These are phyloP conservation scores for Paralichthys olivaceus DNA, from an alignment of 2,113 vertebrate species.

Conservation along the genomic window DNA sequence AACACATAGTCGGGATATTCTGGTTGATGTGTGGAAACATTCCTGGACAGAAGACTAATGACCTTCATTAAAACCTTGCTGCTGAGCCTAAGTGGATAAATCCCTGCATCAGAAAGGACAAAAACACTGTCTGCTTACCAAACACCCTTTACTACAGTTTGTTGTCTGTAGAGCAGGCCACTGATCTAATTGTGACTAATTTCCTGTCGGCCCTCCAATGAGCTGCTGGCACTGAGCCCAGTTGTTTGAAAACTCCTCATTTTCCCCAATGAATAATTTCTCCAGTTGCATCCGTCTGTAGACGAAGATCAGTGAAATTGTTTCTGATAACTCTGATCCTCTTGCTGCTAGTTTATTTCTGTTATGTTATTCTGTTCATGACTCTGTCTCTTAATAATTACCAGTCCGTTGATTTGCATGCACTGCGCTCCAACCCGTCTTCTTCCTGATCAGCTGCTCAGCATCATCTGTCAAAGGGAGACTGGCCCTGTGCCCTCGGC, in stretches of 20 bases:
- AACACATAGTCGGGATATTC: not conserved
- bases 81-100: not conserved
- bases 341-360: constrained; percentile 12
- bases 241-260: constrained; percentile 23
- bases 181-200: constrained; percentile 70
- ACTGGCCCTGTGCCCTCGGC: constrained; percentile 56
- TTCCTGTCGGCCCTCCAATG: constrained; percentile 60
- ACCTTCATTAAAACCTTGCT: constrained; percentile 17
- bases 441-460: not conserved
- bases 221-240: constrained; percentile 51
- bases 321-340: not conserved
- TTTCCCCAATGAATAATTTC: constrained; percentile 18
- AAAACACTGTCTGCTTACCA: constrained; percentile 26
- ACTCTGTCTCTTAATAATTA: constrained; percentile 23
- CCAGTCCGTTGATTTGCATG: constrained; percentile 23
- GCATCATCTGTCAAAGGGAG: constrained; percentile 38
- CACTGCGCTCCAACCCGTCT: constrained; percentile 19
- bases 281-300: constrained; percentile 4
- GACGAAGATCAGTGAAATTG: constrained; percentile 2
- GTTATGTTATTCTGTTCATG: not conserved
- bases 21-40: not conserved
- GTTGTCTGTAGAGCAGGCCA: constrained; percentile 38
- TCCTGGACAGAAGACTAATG: not conserved
- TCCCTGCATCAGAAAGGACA: constrained; percentile 18
- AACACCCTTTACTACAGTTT: constrained; percentile 26